Conservation (phyloP, 2,113 vertebrate species). For the Tachysurus fulvidraco region DNA sequence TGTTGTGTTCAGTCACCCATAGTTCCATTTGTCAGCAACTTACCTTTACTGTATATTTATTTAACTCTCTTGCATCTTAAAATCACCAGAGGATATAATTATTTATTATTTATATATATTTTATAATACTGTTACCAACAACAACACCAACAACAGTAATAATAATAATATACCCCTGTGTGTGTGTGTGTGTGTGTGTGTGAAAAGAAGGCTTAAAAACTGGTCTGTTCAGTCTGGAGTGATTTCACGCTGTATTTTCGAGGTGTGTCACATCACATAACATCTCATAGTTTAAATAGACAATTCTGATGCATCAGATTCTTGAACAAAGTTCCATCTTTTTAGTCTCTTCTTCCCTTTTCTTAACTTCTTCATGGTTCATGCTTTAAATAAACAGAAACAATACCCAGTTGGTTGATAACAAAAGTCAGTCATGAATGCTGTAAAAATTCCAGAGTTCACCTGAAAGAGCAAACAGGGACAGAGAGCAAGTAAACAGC, state of each 20-base stretch:
- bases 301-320: background rate
- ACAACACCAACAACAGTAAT: background rate
- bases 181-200: background rate
- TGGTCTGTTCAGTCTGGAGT: slow-evolving; percentile 62
- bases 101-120: background rate
- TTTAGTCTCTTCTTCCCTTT: background rate
- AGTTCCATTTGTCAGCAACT: background rate
- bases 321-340: too few species aligned
- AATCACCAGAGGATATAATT: too few species aligned
- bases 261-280: slow-evolving; percentile 12
- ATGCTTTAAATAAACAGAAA: background rate
- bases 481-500: background rate
- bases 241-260: background rate
- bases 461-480: background rate
- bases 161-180: background rate
- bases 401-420: background rate
- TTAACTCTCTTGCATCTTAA: background rate
- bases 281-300: background rate
- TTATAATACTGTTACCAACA: too few species aligned
- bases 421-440: background rate
- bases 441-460: background rate
- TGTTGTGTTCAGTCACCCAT: background rate
- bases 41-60: background rate
- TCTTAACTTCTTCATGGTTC: background rate
- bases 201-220: slow-evolving; percentile 51